Evolutionary conservation across 2,797 vertebrate species (phyloP).

Genomic region (Helostoma temminkii): DNA sequence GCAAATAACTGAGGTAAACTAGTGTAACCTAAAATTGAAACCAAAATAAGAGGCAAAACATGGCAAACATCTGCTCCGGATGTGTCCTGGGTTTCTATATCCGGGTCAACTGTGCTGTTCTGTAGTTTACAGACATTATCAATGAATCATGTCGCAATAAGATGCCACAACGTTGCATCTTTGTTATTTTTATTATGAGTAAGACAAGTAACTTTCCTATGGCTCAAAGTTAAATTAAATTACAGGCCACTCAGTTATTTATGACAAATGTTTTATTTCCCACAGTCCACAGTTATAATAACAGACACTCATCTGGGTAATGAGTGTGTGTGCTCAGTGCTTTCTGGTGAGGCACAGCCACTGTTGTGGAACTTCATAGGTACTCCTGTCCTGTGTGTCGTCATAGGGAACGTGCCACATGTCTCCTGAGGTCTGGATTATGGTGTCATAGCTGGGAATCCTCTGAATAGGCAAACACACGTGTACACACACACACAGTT

Average conservation of each 20-base stretch:
- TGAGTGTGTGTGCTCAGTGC: conserved; percentile 17
- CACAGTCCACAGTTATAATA: conserved; percentile 7
- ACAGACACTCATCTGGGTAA: not conserved
- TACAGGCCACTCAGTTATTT: not conserved
- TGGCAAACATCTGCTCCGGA: conserved; percentile 44
- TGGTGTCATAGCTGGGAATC: conserved; percentile 87
- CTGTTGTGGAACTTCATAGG: conserved; percentile 88
- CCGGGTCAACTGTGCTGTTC: conserved; percentile 23
- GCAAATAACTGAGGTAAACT: conserved; percentile 7
- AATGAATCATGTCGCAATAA: not conserved
- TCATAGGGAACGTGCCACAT: conserved; percentile 97
- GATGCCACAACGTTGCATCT: not conserved
- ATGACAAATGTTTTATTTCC: conserved; percentile 51
- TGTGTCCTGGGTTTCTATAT: conserved; percentile 14
- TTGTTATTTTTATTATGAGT: not conserved
- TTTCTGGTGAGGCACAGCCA: conserved; percentile 90
- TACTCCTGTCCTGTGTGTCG: conserved; percentile 85
- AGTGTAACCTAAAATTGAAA: conserved; percentile 24
- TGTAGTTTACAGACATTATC: not conserved
- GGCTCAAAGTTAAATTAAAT: not conserved
- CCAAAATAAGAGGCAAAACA: conserved; percentile 44
- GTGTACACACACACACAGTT: conserved; percentile 4
- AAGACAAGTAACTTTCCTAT: not conserved
- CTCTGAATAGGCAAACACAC: conserved; percentile 73
- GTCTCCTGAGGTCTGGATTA: conserved; percentile 88